A percentile compares a stretch with the other conserved stretches of the same genome.
phyloP scores from a whole-genome alignment of 2,797 vertebrate genomes.

The Odontamblyopus rebecca region DNA sequence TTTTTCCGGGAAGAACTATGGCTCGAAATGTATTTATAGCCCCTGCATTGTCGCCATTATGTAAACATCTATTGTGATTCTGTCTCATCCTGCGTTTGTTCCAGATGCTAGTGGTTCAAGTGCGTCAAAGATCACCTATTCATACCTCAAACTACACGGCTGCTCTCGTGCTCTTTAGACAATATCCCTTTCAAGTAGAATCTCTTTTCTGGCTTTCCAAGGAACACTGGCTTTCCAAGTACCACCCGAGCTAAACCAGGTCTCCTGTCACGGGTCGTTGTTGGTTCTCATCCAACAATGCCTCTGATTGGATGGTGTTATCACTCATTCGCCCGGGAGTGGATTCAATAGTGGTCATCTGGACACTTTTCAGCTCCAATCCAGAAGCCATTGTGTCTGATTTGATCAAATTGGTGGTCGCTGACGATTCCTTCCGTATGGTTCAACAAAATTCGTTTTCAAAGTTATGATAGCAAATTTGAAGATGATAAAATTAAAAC shows the following conservation, averaged over 20 bases:
- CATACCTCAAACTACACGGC: not conserved
- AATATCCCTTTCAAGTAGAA: no score
- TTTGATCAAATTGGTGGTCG: not conserved
- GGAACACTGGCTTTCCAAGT: not conserved
- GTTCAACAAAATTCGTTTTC: not conserved
- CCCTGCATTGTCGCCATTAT: not conserved
- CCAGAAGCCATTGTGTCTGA: no score
- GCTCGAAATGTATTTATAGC: not conserved
- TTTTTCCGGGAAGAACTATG: not conserved
- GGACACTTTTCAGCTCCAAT: no score
- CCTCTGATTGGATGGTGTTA: no score
- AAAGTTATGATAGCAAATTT: no score
- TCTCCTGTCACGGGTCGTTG: not conserved
- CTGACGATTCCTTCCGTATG: not conserved
- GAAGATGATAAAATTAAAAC: no score
- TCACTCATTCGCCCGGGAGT: no score
- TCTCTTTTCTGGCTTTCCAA: not conserved
- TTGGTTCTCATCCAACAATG: no score
- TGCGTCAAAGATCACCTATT: not conserved
- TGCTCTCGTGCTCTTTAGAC: not conserved
- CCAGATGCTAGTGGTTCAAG: not conserved
- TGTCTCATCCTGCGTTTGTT: not conserved
- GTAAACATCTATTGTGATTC: not conserved
- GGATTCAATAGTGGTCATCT: no score
- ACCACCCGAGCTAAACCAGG: not conserved